Conservation (phyloP, 2,797 vertebrate species). For the Coilia nasus region DNA sequence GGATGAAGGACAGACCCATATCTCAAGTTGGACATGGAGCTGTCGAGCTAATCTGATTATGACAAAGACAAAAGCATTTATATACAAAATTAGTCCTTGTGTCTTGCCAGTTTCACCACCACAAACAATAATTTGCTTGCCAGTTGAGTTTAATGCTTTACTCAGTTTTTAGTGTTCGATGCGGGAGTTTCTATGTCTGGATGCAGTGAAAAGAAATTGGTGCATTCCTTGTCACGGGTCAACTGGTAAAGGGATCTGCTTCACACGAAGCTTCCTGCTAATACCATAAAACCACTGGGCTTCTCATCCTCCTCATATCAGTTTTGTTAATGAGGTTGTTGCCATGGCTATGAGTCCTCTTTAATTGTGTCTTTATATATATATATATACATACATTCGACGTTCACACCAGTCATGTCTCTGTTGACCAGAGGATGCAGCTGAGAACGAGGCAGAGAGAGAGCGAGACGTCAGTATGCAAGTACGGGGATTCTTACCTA, state of each 20-base stretch:
- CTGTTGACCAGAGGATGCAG: slow-evolving; percentile 6
- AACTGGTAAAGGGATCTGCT: not conserved
- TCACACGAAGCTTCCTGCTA: not conserved
- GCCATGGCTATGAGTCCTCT: not conserved
- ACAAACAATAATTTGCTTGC: not conserved
- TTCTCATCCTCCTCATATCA: not conserved
- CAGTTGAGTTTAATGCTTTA: not conserved
- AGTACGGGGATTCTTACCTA: not conserved
- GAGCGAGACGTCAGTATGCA: not conserved
- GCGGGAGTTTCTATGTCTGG: not conserved
- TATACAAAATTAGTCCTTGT: not conserved
- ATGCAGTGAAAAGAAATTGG: not conserved
- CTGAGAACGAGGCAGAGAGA: not conserved
- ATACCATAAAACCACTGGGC: not conserved
- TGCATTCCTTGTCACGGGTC: not conserved
- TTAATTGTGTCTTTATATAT: not conserved
- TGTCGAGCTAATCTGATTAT: not conserved
- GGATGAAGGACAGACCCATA: not conserved
- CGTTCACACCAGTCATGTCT: not conserved
- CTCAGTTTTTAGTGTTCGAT: not conserved
- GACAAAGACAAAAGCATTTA: not conserved
- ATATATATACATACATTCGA: not conserved
- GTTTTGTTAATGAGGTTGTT: not conserved
- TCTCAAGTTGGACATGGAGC: not conserved
- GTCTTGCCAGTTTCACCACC: not conserved